phyloP scores from a whole-genome alignment of 2,888 invertebrate species.

The Cephus pulcher region DNA sequence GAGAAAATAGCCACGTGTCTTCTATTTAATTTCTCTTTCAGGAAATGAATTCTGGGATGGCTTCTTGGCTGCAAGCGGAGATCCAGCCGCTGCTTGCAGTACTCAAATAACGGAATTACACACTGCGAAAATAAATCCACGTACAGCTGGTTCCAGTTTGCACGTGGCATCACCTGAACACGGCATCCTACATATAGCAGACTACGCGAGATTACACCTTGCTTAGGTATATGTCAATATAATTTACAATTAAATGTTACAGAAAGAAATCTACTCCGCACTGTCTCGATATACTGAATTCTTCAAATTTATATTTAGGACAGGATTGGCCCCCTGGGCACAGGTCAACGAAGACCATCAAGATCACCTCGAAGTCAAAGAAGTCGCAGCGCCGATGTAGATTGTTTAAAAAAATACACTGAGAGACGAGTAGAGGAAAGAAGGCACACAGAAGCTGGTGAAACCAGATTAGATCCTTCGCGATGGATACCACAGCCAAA shows the following conservation, averaged over 20 bases:
- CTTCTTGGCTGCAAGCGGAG: slow-evolving; percentile 70
- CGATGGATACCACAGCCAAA: slow-evolving; percentile 42
- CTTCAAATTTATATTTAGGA: slow-evolving; percentile 26
- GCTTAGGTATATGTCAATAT: slow-evolving; percentile 49
- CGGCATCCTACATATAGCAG: slow-evolving; percentile 59
- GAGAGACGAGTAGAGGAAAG: slow-evolving; percentile 54
- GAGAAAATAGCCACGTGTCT: background rate
- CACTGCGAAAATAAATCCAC: slow-evolving; percentile 71
- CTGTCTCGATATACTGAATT: background rate
- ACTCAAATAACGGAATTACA: slow-evolving; percentile 74
- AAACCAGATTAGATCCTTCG: slow-evolving; percentile 33
- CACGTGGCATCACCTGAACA: slow-evolving; percentile 67
- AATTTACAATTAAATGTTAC: background rate
- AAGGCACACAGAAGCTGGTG: slow-evolving; percentile 48
- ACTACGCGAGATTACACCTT: slow-evolving; percentile 58
- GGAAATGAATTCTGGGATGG: slow-evolving; percentile 80
- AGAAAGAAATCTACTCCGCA: background rate
- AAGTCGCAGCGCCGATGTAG: slow-evolving; percentile 58
- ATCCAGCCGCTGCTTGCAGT: slow-evolving; percentile 74
- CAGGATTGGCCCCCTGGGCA: slow-evolving; percentile 42
- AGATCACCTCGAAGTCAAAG: slow-evolving; percentile 55
- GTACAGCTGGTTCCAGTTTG: slow-evolving; percentile 68
- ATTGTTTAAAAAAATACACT: slow-evolving; percentile 53
- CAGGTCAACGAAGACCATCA: slow-evolving; percentile 52
- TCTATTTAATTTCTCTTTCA: slow-evolving; percentile 15